Evolutionary conservation across 2,113 vertebrate species (phyloP).

Genomic region (Rhabdomys dilectus): DNA sequence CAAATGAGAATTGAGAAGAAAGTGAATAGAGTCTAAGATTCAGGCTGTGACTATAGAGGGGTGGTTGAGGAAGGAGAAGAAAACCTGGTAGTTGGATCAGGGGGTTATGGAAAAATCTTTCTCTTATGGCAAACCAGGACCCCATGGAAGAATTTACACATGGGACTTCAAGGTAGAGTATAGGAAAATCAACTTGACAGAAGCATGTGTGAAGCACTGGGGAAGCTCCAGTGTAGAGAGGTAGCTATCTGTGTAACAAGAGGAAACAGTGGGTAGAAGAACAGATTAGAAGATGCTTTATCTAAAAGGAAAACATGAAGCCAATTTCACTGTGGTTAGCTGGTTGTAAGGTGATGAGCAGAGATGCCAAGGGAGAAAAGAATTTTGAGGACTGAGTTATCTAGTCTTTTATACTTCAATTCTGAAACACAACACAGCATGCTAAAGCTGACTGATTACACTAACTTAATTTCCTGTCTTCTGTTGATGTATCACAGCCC

Average conservation of each 20-base stretch:
- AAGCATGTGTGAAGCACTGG: neutral
- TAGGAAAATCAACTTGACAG: neutral
- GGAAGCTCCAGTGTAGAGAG: neutral
- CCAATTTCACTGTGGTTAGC: neutral
- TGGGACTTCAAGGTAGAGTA: neutral
- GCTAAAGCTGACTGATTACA: conserved; percentile 5
- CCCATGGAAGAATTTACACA: neutral
- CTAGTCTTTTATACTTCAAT: neutral
- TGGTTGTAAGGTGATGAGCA: neutral
- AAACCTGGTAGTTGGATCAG: neutral
- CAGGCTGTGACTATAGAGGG: neutral
- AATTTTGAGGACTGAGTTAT: accelerated
- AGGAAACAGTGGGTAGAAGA: neutral
- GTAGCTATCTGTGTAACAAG: neutral
- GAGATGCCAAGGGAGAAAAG: neutral
- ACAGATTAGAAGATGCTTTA: neutral
- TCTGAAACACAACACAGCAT: neutral
- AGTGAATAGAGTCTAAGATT: neutral
- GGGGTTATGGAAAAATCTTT: neutral
- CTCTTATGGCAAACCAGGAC: neutral
- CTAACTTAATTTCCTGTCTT: conserved; percentile 53
- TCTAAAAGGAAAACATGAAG: neutral
- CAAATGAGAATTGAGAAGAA: neutral
- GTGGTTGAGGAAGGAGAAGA: neutral
- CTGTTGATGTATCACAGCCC: conserved; percentile 32